Percentiles rank a stretch among this genome's conserved stretches.
Conservation (phyloP, 2,113 vertebrate species). For the Sclerurus mexicanus region DNA sequence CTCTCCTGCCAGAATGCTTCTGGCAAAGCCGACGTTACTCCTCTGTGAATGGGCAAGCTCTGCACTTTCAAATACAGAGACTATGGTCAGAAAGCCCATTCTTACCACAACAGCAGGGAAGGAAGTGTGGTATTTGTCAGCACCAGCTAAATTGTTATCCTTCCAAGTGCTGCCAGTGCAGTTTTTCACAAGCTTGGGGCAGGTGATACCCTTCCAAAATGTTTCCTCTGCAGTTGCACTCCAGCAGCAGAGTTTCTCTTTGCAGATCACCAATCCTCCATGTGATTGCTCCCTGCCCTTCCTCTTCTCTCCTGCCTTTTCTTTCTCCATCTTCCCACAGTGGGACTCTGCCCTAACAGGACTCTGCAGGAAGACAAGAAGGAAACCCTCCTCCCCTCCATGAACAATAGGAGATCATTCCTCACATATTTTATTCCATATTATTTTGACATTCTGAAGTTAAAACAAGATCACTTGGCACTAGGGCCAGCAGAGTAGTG, state of each 20-base stretch:
- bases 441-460: slow-evolving; percentile 63
- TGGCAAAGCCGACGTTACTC: rapidly evolving
- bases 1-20: too few species aligned
- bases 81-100: background rate
- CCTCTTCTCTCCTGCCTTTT: background rate
- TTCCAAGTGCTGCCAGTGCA: background rate
- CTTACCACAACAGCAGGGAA: background rate
- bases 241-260: background rate
- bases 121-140: background rate
- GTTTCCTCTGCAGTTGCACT: background rate
- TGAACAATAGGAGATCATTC: slow-evolving; percentile 1
- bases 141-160: background rate
- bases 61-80: background rate
- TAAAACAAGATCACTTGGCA: slow-evolving; percentile 41
- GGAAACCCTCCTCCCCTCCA: background rate
- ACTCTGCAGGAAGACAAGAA: background rate
- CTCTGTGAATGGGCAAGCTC: background rate
- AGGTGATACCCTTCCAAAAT: background rate
- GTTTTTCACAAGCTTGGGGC: rapidly evolving
- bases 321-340: background rate
- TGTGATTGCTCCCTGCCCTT: background rate
- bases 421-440: background rate
- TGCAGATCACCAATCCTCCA: background rate
- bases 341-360: background rate
- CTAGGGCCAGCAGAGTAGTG: background rate